Evolutionary conservation across 2,888 invertebrate species (phyloP).

Genomic region (Trissonchulus sp.): DNA sequence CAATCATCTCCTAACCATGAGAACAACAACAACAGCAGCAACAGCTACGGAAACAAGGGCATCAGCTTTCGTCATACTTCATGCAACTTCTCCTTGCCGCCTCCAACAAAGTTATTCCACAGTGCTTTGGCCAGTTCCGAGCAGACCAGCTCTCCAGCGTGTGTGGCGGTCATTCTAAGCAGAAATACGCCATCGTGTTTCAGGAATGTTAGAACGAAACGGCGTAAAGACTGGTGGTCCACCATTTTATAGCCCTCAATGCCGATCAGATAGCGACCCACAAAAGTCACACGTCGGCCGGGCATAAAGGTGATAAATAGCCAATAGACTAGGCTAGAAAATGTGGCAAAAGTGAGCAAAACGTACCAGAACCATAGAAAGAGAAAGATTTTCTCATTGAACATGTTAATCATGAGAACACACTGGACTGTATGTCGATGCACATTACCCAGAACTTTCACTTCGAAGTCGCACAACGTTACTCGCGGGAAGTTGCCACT

Average conservation of each 20-base stretch:
- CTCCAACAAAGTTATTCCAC: no score
- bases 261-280: slow-evolving; percentile 51
- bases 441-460: slow-evolving; percentile 51
- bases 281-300: slow-evolving; percentile 50
- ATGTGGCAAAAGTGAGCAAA: slow-evolving; percentile 48
- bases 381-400: no score
- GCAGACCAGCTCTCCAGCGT: slow-evolving; percentile 51
- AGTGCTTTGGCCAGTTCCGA: slow-evolving; percentile 50
- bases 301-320: slow-evolving; percentile 50
- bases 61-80: no score
- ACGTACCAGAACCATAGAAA: slow-evolving; percentile 52
- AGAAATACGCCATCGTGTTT: slow-evolving; percentile 50
- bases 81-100: no score
- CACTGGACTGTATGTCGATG: slow-evolving; percentile 51
- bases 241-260: slow-evolving; percentile 52
- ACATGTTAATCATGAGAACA: slow-evolving; percentile 51
- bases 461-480: slow-evolving; percentile 52
- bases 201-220: slow-evolving; percentile 22
- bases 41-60: no score
- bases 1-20: no score
- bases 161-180: slow-evolving; percentile 51
- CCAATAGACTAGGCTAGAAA: slow-evolving; percentile 51
- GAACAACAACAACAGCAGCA: no score
- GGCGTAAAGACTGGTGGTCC: slow-evolving; percentile 48
- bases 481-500: slow-evolving; percentile 45